These are phyloP conservation scores for Enteromius thamalakanensis DNA, from an alignment of 2,797 vertebrate genomes.

Conservation along the genomic window DNA sequence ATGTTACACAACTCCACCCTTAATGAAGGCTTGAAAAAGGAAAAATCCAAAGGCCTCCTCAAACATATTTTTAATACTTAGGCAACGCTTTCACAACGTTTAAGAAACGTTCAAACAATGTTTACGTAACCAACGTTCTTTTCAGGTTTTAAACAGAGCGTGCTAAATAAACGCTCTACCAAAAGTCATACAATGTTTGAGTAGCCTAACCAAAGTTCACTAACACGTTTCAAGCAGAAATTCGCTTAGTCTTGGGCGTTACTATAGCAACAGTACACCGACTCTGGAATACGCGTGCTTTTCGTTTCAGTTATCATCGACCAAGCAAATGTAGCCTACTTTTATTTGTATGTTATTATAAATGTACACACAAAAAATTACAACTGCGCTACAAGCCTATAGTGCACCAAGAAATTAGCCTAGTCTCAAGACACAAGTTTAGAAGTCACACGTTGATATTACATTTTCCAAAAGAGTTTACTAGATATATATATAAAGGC, in stretches of 20 bases:
- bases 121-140: background rate
- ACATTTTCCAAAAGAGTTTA: background rate
- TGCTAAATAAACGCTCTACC: background rate
- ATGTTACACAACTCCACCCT: too few relatives aligned
- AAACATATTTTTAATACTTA: background rate
- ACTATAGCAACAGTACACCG: background rate
- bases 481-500: too few relatives aligned
- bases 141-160: background rate
- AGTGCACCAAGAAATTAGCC: background rate
- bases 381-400: background rate
- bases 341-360: background rate
- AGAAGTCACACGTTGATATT: background rate
- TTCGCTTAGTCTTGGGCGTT: background rate
- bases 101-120: background rate
- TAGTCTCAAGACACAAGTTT: background rate
- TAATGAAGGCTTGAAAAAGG: background rate
- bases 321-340: too few relatives aligned
- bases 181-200: background rate
- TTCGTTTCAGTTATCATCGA: background rate
- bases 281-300: background rate
- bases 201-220: background rate
- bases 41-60: background rate
- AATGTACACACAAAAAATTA: background rate
- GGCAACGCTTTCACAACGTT: background rate
- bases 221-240: background rate